These are phyloP conservation scores for Branchinecta lindahli DNA, from an alignment of 1,140 invertebrate species.

Conservation along the genomic window DNA sequence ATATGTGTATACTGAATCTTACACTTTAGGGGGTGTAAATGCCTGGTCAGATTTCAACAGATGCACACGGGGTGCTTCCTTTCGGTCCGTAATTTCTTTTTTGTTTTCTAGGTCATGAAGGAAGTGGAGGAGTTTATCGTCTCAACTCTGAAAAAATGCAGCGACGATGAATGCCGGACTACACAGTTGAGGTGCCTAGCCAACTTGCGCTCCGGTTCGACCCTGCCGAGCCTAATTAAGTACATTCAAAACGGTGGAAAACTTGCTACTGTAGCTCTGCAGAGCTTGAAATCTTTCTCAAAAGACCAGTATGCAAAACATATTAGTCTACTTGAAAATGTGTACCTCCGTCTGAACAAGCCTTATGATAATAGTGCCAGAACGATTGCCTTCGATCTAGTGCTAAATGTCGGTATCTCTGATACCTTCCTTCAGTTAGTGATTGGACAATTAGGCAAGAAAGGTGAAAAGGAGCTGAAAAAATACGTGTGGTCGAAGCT, in stretches of 20 bases:
- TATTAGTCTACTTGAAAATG: slow-evolving; percentile 19
- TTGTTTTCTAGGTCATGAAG: background rate
- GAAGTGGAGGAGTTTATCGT: background rate
- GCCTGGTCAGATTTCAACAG: too few relatives aligned
- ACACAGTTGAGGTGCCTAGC: background rate
- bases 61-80: too few relatives aligned
- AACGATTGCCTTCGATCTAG: slow-evolving; percentile 50
- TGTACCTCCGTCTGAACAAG: slow-evolving; percentile 47
- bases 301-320: background rate
- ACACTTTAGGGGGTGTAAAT: too few relatives aligned
- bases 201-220: background rate
- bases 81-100: background rate
- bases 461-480: slow-evolving; percentile 23
- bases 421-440: slow-evolving; percentile 28
- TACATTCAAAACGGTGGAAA: background rate
- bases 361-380: slow-evolving; percentile 51
- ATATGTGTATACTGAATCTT: too few relatives aligned
- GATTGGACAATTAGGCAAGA: slow-evolving; percentile 16
- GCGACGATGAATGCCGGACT: background rate
- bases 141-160: background rate
- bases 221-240: background rate
- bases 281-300: background rate
- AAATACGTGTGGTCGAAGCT: slow-evolving; percentile 25
- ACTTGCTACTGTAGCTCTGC: background rate
- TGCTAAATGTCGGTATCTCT: slow-evolving; percentile 42